Evolutionary conservation across 1,140 invertebrate species (phyloP).

Genomic region (Anadara kagoshimensis): DNA sequence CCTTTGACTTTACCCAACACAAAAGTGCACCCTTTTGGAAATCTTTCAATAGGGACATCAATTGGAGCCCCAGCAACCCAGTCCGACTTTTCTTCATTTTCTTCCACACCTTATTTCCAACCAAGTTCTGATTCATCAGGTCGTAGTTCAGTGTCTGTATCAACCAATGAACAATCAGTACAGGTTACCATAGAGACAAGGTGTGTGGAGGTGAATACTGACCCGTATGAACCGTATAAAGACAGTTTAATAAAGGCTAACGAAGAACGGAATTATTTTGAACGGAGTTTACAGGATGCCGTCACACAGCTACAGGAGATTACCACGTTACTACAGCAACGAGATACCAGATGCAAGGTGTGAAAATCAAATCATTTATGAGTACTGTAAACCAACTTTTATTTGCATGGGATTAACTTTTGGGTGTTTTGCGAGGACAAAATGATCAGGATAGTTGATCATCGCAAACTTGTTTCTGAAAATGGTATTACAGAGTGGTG

Average conservation of each 20-base stretch:
- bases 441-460: too few relatives aligned
- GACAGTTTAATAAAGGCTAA: slow-evolving; percentile 26
- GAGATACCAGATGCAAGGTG: slow-evolving; percentile 16
- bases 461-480: too few relatives aligned
- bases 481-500: too few relatives aligned
- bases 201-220: slow-evolving; percentile 35
- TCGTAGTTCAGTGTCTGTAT: not conserved
- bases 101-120: not conserved
- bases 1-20: not conserved
- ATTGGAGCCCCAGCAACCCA: not conserved
- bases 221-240: slow-evolving; percentile 48
- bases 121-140: not conserved
- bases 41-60: slow-evolving; percentile 17
- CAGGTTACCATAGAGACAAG: slow-evolving; percentile 24
- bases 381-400: not conserved
- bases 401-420: too few relatives aligned
- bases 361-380: not conserved
- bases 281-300: slow-evolving; percentile 9
- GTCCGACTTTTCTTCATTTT: not conserved
- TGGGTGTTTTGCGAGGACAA: too few relatives aligned
- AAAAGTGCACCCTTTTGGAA: slow-evolving; percentile 12
- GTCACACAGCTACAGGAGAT: slow-evolving; percentile 30
- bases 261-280: slow-evolving; percentile 29
- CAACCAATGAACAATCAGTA: slow-evolving; percentile 28
- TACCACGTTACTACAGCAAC: slow-evolving; percentile 2